Base-by-base conservation (phyloP, 2,888 invertebrate genomes). In the Cephus runcator region DNA sequence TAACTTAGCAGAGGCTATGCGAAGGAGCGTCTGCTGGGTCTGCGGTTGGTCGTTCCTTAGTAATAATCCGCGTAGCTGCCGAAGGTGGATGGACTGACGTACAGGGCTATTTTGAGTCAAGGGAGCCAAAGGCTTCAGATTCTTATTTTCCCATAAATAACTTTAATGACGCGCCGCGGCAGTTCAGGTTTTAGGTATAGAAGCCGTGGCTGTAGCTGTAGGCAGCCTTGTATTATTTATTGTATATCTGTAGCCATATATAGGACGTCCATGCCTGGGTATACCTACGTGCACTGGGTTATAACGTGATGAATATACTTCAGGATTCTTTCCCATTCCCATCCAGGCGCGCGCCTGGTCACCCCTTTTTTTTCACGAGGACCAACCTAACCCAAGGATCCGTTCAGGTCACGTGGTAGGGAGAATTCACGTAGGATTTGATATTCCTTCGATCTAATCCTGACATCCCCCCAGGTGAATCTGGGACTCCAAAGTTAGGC, bases 61-160 rank as follows among this genome's bases (percentile, higher is more conserved):
- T 40, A 40, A 40, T 15, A 23, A 40, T 40, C 40, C 6, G 40
- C 40, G 40, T 23, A 40, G 40, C 40, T 40, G 40, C 40, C 23
- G 40, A 40, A 40, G 40, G 23, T 40, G 15, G 23, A 40, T 23
- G 23, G 40, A 40, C 40, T 11, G 35, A 35, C 35, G 12, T 35
- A 1, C 4, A 23, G 23, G 23, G 9, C 12, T 56, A 56, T 56
- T 23, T 15, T 23, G 15, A 56, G 75, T 69, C 73, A 79, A 82
- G 84, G 81, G 85, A 85, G 83, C 85, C 82, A 83, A 85, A 86
- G 84, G 85, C 84, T 85, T 86, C 84, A 86, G 86, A 88, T 89
- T 88, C 89, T 89, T 88, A 89, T 89, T 89, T 89, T 83, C 83
- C 86, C 89, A 89, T 89, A 89, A 89, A 89, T 89, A 89, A 89